Percentiles rank a stretch among this genome's conserved stretches.
These are phyloP conservation scores for Corythoichthys haematopterus DNA, from an alignment of 2,113 vertebrate genomes.

Conservation along the genomic window DNA sequence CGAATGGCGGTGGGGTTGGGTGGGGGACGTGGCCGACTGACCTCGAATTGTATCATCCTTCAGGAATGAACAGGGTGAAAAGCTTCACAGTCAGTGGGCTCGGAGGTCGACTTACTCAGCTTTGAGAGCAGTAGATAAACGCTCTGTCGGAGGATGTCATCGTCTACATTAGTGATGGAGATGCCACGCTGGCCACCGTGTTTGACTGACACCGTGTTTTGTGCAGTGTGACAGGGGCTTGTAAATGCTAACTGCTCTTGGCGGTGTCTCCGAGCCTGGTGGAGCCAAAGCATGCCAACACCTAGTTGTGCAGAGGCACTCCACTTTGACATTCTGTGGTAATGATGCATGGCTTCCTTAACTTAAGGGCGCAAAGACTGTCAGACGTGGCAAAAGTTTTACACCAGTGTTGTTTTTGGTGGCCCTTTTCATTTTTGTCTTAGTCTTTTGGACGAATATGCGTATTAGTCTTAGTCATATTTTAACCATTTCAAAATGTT, in stretches of 20 bases:
- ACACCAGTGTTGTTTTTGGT: neutral
- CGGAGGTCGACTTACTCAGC: slow-evolving; percentile 7
- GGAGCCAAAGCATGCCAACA: slow-evolving; percentile 48
- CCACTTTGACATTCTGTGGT: slow-evolving; percentile 44
- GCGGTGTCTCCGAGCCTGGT: slow-evolving; percentile 54
- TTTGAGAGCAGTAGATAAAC: slow-evolving; percentile 70
- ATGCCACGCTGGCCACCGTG: slow-evolving; percentile 64
- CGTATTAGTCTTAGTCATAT: too few species aligned
- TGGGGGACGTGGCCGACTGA: neutral
- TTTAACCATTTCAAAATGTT: too few species aligned
- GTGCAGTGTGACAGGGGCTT: slow-evolving; percentile 69
- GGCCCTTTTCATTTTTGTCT: too few species aligned
- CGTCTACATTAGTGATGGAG: slow-evolving; percentile 72
- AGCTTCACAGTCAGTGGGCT: slow-evolving; percentile 25
- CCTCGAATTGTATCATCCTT: slow-evolving; percentile 48
- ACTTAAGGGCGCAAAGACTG: neutral
- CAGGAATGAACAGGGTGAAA: slow-evolving; percentile 49
- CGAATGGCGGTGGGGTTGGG: slow-evolving; percentile 15
- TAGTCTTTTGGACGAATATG: too few species aligned
- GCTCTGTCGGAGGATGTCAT: slow-evolving; percentile 73
- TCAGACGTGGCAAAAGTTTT: neutral
- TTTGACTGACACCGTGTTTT: slow-evolving; percentile 71
- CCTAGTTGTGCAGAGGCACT: slow-evolving; percentile 46
- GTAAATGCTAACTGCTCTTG: slow-evolving; percentile 68
- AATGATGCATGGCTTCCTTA: slow-evolving; percentile 41